These are phyloP conservation scores for Aegypius monachus DNA, from an alignment of 2,113 vertebrate species.

Conservation along the genomic window DNA sequence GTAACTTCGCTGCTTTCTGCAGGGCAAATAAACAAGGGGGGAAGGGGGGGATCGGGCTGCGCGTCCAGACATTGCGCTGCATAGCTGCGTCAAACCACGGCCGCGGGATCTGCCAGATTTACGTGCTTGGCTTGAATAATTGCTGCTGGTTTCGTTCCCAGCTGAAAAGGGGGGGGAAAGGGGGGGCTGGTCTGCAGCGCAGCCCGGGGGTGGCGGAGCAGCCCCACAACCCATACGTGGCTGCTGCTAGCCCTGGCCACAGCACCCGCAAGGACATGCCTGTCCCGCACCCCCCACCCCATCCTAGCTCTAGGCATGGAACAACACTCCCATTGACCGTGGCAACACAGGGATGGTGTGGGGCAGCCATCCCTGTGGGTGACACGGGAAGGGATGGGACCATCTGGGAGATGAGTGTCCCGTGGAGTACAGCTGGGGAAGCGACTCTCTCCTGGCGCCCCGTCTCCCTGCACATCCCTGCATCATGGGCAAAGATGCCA, in stretches of 20 bases:
- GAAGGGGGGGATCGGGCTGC: not conserved
- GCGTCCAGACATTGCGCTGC: constrained; percentile 58
- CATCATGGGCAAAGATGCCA: not conserved
- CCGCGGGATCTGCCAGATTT: constrained; percentile 58
- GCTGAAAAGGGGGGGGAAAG: not conserved
- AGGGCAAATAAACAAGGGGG: not conserved
- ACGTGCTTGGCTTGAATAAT: constrained; percentile 74
- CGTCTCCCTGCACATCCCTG: not conserved
- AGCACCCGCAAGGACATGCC: not conserved
- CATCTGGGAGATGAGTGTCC: not conserved
- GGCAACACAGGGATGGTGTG: not conserved
- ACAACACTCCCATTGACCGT: not conserved
- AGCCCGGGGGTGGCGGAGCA: not conserved
- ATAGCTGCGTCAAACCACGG: constrained; percentile 68
- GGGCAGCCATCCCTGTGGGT: not conserved
- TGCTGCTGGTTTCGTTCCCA: constrained; percentile 65
- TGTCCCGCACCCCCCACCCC: not conserved
- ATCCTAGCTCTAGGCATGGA: not conserved
- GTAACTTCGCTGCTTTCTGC: not conserved
- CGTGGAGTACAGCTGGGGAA: not conserved
- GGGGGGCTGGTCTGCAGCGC: not conserved
- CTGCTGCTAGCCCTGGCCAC: not conserved
- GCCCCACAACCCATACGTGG: not conserved
- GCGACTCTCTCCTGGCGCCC: not conserved
- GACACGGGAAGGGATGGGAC: not conserved